phyloP scores from a whole-genome alignment of 2,113 vertebrate species.

The Isurus oxyrinchus region DNA sequence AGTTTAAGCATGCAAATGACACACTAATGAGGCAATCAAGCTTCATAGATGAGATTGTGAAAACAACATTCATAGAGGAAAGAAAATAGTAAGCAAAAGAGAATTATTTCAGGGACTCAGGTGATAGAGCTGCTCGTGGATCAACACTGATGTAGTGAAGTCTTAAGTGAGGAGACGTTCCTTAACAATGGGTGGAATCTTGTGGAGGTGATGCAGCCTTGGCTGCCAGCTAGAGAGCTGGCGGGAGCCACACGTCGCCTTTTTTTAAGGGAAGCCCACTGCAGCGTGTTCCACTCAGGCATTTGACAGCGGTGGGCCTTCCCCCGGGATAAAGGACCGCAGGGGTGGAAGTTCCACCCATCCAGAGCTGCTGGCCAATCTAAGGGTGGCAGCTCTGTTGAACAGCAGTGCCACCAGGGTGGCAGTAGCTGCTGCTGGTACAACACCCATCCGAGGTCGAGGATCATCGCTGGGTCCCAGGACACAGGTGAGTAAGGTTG shows the following conservation, averaged over 20 bases:
- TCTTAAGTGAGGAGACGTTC: not conserved
- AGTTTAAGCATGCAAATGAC: conserved; percentile 18
- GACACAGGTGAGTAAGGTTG: not conserved
- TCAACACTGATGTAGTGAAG: not conserved
- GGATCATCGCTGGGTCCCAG: not conserved
- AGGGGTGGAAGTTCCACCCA: not conserved
- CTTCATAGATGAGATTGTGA: not conserved
- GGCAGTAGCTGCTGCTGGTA: not conserved
- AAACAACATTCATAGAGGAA: conserved; percentile 18
- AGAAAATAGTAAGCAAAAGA: not conserved
- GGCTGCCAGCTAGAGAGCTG: not conserved
- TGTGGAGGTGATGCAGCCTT: not conserved
- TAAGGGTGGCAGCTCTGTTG: not conserved
- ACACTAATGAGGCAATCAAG: conserved; percentile 22
- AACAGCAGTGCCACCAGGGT: not conserved
- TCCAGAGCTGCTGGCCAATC: not conserved
- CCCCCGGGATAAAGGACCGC: too few relatives aligned
- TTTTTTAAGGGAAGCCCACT: not conserved
- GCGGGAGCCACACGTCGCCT: not conserved
- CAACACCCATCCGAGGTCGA: not conserved
- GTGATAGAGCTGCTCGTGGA: not conserved
- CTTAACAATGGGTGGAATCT: not conserved
- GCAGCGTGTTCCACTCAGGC: not conserved
- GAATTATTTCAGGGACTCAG: not conserved
- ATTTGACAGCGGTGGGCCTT: not conserved